These are phyloP conservation scores for Kuschelorhynchus macadamiae DNA, from an alignment of 2,888 invertebrate genomes.

Conservation along the genomic window DNA sequence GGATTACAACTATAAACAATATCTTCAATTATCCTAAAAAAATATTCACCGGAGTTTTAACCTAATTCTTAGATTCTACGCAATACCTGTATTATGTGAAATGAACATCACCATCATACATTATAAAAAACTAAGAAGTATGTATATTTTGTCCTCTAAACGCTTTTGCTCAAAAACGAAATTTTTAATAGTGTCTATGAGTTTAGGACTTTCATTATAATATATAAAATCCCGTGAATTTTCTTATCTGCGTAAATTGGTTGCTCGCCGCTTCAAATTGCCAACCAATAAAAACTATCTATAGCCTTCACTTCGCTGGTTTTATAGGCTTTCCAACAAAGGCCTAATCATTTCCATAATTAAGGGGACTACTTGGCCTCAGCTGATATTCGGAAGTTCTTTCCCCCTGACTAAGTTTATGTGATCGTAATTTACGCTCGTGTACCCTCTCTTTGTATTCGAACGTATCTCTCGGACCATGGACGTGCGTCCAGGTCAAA, in stretches of 20 bases:
- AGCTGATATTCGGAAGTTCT: constrained; percentile 52
- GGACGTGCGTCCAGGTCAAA: constrained; percentile 40
- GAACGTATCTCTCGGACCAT: constrained; percentile 30
- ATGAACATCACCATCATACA: too few relatives aligned
- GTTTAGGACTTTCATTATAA: too few relatives aligned
- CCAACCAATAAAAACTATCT: constrained; percentile 46
- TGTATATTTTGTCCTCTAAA: too few relatives aligned
- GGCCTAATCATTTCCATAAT: constrained; percentile 54
- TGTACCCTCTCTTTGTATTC: constrained; percentile 53
- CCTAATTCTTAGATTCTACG: too few relatives aligned
- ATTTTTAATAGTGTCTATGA: too few relatives aligned
- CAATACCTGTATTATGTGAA: too few relatives aligned
- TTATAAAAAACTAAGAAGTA: too few relatives aligned
- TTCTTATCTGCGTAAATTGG: background rate
- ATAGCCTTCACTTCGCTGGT: constrained; percentile 34
- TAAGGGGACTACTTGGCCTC: constrained; percentile 50
- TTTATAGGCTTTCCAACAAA: constrained; percentile 45
- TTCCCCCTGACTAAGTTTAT: constrained; percentile 52
- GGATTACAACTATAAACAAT: too few relatives aligned
- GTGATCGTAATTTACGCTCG: constrained; percentile 58
- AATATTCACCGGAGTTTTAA: too few relatives aligned
- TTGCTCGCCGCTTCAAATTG: constrained; percentile 5
- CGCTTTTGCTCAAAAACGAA: too few relatives aligned
- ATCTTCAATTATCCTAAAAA: too few relatives aligned
- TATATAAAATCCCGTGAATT: background rate